Percentiles rank a stretch among this genome's conserved stretches.
phyloP scores from a whole-genome alignment of 2,888 invertebrate genomes.

The Parochlus steinenii region DNA sequence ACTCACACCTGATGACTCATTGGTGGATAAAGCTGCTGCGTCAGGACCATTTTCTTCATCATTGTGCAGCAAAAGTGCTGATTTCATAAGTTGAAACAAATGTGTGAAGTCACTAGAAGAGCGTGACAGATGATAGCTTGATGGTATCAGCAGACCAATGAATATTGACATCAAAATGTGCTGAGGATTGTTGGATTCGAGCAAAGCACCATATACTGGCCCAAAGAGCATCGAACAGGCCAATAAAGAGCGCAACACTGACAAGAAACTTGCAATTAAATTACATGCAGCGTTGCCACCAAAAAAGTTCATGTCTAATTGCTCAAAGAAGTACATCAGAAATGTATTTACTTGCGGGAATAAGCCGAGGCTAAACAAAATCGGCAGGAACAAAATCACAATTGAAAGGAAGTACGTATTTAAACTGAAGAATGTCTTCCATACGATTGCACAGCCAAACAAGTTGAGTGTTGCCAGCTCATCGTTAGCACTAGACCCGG shows the following conservation, averaged over 20 bases:
- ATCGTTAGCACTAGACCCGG: constrained; percentile 24
- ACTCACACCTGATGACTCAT: constrained; percentile 15
- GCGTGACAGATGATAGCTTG: constrained; percentile 84
- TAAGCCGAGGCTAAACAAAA: constrained; percentile 86
- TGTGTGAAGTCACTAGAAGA: constrained; percentile 82
- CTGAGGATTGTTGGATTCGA: constrained; percentile 70
- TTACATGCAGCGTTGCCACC: constrained; percentile 80
- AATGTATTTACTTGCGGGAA: constrained; percentile 97
- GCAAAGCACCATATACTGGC: constrained; percentile 72
- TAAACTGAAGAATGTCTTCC: constrained; percentile 43
- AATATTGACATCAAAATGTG: constrained; percentile 90
- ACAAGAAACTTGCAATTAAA: constrained; percentile 66
- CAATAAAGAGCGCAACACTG: constrained; percentile 60
- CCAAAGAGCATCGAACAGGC: constrained; percentile 70
- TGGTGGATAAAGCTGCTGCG: too few relatives aligned
- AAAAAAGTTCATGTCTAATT: constrained; percentile 79
- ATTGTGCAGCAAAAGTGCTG: constrained; percentile 56
- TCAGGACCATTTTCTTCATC: constrained; percentile 41
- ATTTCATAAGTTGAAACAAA: constrained; percentile 74
- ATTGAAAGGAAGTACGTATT: constrained; percentile 59
- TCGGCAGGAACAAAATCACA: constrained; percentile 77
- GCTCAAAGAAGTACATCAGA: constrained; percentile 89
- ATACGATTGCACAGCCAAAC: constrained; percentile 32
- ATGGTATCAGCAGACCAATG: constrained; percentile 71
- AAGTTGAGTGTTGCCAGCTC: constrained; percentile 27